phyloP scores from a whole-genome alignment of 1,140 invertebrate genomes.

The Lepidurus packardi region DNA sequence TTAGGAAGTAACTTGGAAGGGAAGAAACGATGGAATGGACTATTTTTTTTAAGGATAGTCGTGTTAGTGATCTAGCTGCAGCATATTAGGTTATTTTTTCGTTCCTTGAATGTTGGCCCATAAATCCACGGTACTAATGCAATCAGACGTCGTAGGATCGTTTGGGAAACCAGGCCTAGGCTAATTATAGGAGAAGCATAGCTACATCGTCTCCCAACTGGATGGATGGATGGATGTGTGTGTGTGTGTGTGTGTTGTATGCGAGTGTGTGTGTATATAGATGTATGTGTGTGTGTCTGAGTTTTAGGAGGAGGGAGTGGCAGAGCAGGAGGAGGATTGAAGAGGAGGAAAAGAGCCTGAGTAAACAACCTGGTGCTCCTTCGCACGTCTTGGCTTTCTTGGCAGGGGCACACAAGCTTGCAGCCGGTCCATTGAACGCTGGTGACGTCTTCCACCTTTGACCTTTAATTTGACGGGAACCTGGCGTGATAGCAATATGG shows the following conservation, averaged over 20 bases:
- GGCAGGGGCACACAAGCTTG: not conserved
- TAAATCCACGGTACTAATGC: slow-evolving; percentile 13
- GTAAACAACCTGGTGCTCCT: slow-evolving; percentile 13
- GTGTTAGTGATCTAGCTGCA: not conserved
- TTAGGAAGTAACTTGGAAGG: not conserved
- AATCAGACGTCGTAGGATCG: not conserved
- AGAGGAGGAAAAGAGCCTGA: not conserved
- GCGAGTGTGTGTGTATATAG: not conserved
- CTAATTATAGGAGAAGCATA: slow-evolving; percentile 4
- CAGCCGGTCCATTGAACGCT: not conserved
- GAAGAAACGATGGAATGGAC: not conserved
- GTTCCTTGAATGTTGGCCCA: not conserved
- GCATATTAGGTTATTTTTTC: not conserved
- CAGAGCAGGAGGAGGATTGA: not conserved
- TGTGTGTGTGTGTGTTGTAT: slow-evolving; percentile 11
- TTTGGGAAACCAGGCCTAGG: slow-evolving; percentile 17
- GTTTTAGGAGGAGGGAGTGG: not conserved
- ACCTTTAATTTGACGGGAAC: slow-evolving; percentile 19
- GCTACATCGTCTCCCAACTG: not conserved
- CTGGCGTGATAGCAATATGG: slow-evolving; percentile 18
- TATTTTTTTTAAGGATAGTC: not conserved
- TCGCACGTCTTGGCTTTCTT: not conserved
- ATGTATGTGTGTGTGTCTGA: not conserved
- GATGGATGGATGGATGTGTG: slow-evolving; percentile 6
- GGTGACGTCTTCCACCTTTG: slow-evolving; percentile 6